A percentile compares a stretch with the other conserved stretches of the same genome.
Conservation (phyloP, 2,888 invertebrate genomes). For the Mythimna loreyi region DNA sequence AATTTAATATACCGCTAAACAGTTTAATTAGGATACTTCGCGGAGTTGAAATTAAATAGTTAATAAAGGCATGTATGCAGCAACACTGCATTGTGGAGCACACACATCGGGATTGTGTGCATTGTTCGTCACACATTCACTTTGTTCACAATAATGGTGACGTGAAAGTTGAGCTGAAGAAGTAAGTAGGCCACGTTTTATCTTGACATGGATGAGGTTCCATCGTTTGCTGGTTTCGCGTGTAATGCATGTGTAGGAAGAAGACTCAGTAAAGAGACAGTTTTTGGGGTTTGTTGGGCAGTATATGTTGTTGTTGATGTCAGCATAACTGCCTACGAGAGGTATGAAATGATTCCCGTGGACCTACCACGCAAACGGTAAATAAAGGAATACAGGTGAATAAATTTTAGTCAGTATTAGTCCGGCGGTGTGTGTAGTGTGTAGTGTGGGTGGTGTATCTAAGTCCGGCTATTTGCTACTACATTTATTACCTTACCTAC, state of each 20-base stretch:
- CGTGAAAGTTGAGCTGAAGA: conserved; percentile 46
- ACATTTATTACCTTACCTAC: no score
- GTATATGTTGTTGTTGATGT: no score
- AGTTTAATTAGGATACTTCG: conserved; percentile 58
- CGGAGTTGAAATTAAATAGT: conserved; percentile 62
- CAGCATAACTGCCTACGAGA: no score
- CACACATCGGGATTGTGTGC: conserved; percentile 59
- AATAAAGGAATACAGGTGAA: no score
- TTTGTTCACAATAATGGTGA: conserved; percentile 49
- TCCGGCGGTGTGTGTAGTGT: no score
- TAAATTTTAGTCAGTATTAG: no score
- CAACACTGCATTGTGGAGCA: conserved; percentile 55
- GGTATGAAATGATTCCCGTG: no score
- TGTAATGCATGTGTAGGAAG: no score
- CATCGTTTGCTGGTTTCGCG: conserved; percentile 22
- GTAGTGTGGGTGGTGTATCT: no score
- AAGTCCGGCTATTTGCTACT: no score
- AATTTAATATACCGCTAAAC: conserved; percentile 44
- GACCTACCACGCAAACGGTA: no score
- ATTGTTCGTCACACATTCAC: conserved; percentile 54
- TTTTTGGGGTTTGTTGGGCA: conserved; percentile 6
- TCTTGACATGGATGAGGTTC: conserved; percentile 45
- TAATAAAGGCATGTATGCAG: conserved; percentile 65
- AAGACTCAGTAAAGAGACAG: no score
- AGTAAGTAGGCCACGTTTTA: conserved; percentile 51